A percentile compares a stretch with the other conserved stretches of the same genome.
These are phyloP conservation scores for Dryococelus australis DNA, from an alignment of 2,888 invertebrate species.

Conservation along the genomic window DNA sequence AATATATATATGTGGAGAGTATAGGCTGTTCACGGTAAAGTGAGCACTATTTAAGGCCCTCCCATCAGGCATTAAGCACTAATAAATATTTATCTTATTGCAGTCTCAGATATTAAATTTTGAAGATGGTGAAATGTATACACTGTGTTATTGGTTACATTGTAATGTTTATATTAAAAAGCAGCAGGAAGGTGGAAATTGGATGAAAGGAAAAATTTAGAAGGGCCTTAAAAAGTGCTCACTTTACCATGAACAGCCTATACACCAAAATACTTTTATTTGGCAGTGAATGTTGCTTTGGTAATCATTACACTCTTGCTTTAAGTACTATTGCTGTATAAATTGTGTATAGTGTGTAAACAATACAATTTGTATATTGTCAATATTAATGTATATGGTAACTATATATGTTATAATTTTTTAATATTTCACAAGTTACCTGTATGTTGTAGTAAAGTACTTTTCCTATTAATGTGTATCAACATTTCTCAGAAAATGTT, in stretches of 20 bases:
- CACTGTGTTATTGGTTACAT: no score
- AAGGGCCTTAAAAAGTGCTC: no score
- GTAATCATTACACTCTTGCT: constrained; percentile 10
- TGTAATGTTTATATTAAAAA: no score
- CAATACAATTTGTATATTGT: not conserved
- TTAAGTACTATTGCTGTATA: not conserved
- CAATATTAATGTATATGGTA: not conserved
- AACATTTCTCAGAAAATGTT: not conserved
- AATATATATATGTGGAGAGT: not conserved
- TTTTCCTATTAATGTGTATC: not conserved
- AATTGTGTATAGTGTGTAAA: not conserved
- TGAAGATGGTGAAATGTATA: no score
- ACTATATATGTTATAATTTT: not conserved
- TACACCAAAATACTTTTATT: not conserved
- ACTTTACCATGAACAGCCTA: no score
- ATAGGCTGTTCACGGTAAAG: no score
- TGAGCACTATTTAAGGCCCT: no score
- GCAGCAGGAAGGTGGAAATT: no score
- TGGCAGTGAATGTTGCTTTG: constrained; percentile 4
- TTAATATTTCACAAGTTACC: not conserved
- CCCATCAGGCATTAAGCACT: no score
- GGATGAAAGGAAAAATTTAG: no score
- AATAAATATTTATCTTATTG: no score
- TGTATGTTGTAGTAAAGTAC: not conserved
- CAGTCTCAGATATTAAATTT: no score